These are phyloP conservation scores for Phaetusa simplex DNA, from an alignment of 2,113 vertebrate species.

Conservation along the genomic window DNA sequence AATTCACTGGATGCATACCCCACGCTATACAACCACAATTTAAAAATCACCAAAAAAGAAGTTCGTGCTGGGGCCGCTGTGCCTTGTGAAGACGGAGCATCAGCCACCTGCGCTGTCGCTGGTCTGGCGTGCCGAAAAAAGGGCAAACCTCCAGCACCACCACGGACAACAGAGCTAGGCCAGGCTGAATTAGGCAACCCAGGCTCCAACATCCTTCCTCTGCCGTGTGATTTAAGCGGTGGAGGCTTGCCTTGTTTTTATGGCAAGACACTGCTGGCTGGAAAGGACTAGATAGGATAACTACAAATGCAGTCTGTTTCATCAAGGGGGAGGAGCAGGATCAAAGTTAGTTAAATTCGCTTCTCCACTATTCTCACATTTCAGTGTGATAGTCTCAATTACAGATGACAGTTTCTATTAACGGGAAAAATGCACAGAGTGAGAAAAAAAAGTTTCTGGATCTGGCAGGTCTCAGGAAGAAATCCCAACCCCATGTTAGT, in stretches of 20 bases:
- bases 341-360: not conserved
- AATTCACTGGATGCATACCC: not conserved
- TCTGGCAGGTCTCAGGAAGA: not conserved
- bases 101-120: not conserved
- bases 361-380: not conserved
- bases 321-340: not conserved
- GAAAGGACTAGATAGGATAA: not conserved
- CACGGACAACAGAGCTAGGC: not conserved
- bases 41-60: not conserved
- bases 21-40: not conserved
- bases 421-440: not conserved
- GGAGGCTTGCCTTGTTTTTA: not conserved
- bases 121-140: not conserved
- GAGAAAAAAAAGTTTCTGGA: not conserved
- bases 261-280: not conserved
- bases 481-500: not conserved
- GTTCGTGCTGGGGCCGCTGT: not conserved
- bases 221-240: not conserved
- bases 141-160: not conserved
- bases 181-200: not conserved
- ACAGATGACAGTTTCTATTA: constrained; percentile 35
- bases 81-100: not conserved
- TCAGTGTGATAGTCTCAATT: constrained; percentile 17
- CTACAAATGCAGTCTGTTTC: not conserved
- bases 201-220: not conserved